phyloP scores from a whole-genome alignment of 2,113 vertebrate genomes.

The Holacanthus passer region DNA sequence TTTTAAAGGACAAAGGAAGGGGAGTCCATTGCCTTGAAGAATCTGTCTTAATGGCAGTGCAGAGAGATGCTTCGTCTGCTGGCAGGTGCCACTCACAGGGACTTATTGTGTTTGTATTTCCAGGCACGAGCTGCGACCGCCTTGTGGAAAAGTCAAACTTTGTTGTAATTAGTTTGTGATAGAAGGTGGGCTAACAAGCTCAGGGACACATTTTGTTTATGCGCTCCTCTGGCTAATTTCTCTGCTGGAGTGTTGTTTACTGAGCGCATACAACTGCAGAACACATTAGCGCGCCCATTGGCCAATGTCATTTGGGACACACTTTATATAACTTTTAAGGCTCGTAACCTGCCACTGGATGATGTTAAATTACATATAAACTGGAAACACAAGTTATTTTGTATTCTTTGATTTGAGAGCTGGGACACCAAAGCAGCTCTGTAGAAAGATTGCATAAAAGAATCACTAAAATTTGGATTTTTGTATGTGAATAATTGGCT shows the following conservation, averaged over 20 bases:
- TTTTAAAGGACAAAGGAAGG: constrained; percentile 74
- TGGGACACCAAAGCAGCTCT: background rate
- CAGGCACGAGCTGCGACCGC: constrained; percentile 23
- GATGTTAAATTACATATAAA: constrained; percentile 15
- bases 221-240: constrained; percentile 69
- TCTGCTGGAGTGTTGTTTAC: constrained; percentile 69
- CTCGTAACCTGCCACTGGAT: constrained; percentile 23
- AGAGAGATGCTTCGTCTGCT: constrained; percentile 38
- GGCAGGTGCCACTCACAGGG: constrained; percentile 65
- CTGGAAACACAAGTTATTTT: constrained; percentile 10
- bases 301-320: constrained; percentile 61
- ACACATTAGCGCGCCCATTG: constrained; percentile 54
- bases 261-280: constrained; percentile 65
- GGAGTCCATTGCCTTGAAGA: constrained; percentile 43
- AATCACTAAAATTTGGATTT: background rate
- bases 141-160: constrained; percentile 55
- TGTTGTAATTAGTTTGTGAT: constrained; percentile 69
- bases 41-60: constrained; percentile 40
- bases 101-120: constrained; percentile 45
- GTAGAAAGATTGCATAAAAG: background rate
- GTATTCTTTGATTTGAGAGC: background rate
- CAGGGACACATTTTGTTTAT: constrained; percentile 70
- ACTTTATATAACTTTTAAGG: constrained; percentile 37
- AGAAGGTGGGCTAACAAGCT: constrained; percentile 68
- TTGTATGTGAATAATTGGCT: background rate